Evolutionary conservation across 2,888 invertebrate genomes (phyloP).

Genomic region (Sminthurinus aureus): DNA sequence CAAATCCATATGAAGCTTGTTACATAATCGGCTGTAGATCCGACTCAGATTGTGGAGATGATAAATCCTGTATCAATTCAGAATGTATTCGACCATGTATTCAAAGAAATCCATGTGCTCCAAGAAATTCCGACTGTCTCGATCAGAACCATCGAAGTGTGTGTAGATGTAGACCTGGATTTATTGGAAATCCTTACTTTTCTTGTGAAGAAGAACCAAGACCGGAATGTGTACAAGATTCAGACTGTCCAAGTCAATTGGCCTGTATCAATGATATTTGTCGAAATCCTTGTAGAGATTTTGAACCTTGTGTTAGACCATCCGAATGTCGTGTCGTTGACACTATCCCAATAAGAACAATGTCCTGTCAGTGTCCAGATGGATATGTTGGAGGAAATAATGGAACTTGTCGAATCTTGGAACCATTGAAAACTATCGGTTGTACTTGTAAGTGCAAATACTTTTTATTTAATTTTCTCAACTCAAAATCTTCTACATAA

Average conservation of each 20-base stretch:
- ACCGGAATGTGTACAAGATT: conserved; percentile 73
- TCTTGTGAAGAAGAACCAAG: conserved; percentile 62
- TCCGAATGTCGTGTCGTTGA: conserved; percentile 84
- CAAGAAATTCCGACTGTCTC: conserved; percentile 62
- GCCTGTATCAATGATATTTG: conserved; percentile 85
- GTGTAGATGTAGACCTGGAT: conserved; percentile 62
- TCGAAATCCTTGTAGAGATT: conserved; percentile 79
- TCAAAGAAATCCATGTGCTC: conserved; percentile 61
- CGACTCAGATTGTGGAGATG: conserved; percentile 62
- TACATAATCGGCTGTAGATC: conserved; percentile 61
- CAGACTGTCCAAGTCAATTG: conserved; percentile 79
- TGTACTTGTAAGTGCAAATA: too few relatives aligned
- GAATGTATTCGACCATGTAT: conserved; percentile 62
- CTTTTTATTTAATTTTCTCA: too few relatives aligned
- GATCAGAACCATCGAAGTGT: conserved; percentile 61
- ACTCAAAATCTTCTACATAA: too few relatives aligned
- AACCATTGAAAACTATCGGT: conserved; percentile 66
- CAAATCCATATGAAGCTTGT: conserved; percentile 70
- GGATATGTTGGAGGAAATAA: conserved; percentile 82
- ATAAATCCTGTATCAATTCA: conserved; percentile 62
- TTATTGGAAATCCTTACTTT: conserved; percentile 59
- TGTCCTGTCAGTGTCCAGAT: conserved; percentile 88
- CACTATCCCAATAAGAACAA: conserved; percentile 83
- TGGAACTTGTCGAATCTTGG: conserved; percentile 76
- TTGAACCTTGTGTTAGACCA: conserved; percentile 81